These are phyloP conservation scores for Agrotis exclamationis DNA, from an alignment of 2,888 invertebrate genomes.

Conservation along the genomic window DNA sequence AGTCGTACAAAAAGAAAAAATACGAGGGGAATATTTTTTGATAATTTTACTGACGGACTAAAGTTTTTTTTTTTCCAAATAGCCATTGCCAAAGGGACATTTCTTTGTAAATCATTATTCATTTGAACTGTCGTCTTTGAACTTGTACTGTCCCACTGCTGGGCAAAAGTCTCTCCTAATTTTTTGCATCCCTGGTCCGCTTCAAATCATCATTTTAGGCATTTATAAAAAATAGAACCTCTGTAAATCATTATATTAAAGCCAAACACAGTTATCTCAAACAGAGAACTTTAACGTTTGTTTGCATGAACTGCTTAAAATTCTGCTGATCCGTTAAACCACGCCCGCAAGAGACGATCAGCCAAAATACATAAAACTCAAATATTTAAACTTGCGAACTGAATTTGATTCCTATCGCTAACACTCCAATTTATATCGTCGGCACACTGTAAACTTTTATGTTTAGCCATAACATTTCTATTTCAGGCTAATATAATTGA, in stretches of 20 bases:
- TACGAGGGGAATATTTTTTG: too few relatives aligned
- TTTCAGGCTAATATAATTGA: conserved; percentile 55
- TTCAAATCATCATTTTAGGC: too few relatives aligned
- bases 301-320: conserved; percentile 35
- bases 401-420: conserved; percentile 59
- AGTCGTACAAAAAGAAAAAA: too few relatives aligned
- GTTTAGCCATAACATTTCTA: conserved; percentile 59
- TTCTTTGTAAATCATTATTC: too few relatives aligned
- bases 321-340: conserved; percentile 42
- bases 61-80: too few relatives aligned
- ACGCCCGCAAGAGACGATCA: conserved; percentile 26
- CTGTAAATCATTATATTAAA: neutral
- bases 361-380: conserved; percentile 55
- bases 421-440: conserved; percentile 57
- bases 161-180: too few relatives aligned
- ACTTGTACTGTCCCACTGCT: too few relatives aligned
- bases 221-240: too few relatives aligned
- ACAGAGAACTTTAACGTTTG: conserved; percentile 11
- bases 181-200: too few relatives aligned
- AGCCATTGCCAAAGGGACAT: too few relatives aligned
- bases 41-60: too few relatives aligned
- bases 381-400: conserved; percentile 53
- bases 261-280: conserved; percentile 1
- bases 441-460: conserved; percentile 59
- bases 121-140: too few relatives aligned